phyloP scores from a whole-genome alignment of 2,888 invertebrate genomes.

The Macrophya annulata region DNA sequence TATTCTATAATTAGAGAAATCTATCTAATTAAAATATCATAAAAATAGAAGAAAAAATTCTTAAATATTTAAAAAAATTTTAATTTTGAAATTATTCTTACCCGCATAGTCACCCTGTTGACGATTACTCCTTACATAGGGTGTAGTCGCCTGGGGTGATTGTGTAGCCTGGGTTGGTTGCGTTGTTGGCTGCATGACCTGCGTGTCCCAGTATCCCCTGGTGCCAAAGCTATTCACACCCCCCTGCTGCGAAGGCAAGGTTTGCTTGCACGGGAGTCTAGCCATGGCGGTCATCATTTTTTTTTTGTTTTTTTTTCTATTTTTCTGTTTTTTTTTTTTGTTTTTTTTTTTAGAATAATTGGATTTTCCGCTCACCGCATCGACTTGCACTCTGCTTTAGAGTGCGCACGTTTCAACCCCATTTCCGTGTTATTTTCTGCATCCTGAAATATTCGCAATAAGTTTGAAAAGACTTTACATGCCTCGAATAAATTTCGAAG shows the following conservation, averaged over 20 bases:
- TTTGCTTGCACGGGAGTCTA: slow-evolving; percentile 77
- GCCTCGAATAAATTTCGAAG: not conserved
- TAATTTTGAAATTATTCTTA: slow-evolving; percentile 59
- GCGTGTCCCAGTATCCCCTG: slow-evolving; percentile 77
- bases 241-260: slow-evolving; percentile 71
- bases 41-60: not conserved
- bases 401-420: slow-evolving; percentile 74
- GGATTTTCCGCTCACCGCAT: slow-evolving; percentile 55
- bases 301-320: slow-evolving; percentile 53
- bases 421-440: slow-evolving; percentile 70
- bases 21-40: not conserved
- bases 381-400: slow-evolving; percentile 66
- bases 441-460: slow-evolving; percentile 63
- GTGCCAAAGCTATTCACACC: slow-evolving; percentile 67
- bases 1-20: not conserved
- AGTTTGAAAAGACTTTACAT: not conserved
- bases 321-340: not conserved
- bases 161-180: slow-evolving; percentile 40
- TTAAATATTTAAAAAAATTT: not conserved
- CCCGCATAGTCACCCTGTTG: slow-evolving; percentile 75
- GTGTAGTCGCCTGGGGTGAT: slow-evolving; percentile 69
- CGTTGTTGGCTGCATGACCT: slow-evolving; percentile 71
- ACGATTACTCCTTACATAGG: slow-evolving; percentile 74
- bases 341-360: slow-evolving; percentile 26
- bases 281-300: slow-evolving; percentile 79